A percentile compares a stretch with the other conserved stretches of the same genome.
phyloP scores from a whole-genome alignment of 2,113 vertebrate genomes.

The Benthochromis sp. region DNA sequence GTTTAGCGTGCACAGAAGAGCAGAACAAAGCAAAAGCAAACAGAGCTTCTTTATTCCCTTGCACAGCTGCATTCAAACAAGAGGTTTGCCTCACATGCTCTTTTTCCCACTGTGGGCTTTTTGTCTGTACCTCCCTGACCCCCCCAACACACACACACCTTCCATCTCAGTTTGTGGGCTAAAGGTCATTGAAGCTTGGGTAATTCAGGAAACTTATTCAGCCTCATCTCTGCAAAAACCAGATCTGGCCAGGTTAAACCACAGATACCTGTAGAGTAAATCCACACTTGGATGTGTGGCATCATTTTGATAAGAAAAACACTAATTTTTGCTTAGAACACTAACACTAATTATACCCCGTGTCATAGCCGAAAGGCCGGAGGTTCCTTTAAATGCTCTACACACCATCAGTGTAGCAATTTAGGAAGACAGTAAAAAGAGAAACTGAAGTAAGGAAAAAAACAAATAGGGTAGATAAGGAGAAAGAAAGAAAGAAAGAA shows the following conservation, averaged over 20 bases:
- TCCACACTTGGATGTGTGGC: neutral
- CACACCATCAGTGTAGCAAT: neutral
- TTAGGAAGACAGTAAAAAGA: neutral
- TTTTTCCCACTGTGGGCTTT: constrained; percentile 40
- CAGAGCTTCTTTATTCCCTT: neutral
- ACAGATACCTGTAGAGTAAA: neutral
- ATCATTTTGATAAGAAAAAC: neutral
- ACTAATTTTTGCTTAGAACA: neutral
- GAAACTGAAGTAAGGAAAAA: neutral
- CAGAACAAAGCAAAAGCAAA: constrained; percentile 6
- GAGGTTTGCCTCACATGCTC: constrained; percentile 32
- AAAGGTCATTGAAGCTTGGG: neutral
- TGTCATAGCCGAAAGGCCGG: neutral
- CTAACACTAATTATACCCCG: neutral
- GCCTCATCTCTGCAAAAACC: neutral
- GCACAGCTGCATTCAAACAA: constrained; percentile 18
- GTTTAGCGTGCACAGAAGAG: neutral
- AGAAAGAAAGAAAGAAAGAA: neutral
- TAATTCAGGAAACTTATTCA: constrained; percentile 1
- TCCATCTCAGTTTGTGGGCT: neutral
- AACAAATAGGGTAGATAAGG: neutral
- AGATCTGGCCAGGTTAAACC: neutral
- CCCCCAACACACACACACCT: neutral
- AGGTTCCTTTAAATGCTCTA: neutral
- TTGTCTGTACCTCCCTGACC: neutral